Base-by-base conservation (phyloP, 2,113 vertebrate genomes). In the Grallaria varia region DNA sequence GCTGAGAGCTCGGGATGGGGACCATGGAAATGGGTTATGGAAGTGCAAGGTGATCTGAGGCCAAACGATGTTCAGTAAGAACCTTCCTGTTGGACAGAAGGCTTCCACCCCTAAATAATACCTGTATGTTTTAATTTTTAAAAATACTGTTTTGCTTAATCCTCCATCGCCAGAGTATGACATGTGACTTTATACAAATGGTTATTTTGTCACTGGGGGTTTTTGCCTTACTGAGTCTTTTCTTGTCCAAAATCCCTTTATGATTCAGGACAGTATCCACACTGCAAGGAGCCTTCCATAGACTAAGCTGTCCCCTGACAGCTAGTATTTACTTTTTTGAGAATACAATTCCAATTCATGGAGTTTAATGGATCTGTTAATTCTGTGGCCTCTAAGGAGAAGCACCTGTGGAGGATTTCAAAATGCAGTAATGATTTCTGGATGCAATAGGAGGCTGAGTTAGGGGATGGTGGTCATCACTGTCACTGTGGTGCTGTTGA, bases 401-500 rank as follows among this genome's bases (percentile, higher is more conserved):
- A 73, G 15, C 27, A 74, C 10, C 39, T 12, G 1, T 20, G 72
- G 35, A 55, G 28, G 17, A 28, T 28, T 92, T 52, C 5, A 52
- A 84, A 75, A 12, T 12, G 47, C 42, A 52, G 1, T 25, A 25
- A 39, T 19, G 25, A 12, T 40, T 33, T 9, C 20, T 11, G 15
- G 59, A 2, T 49, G 37, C 3, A 10, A 2, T 15, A 47, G 2
- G 6, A 69, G 89, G 56, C 63, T 77, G 68, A 74, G 52, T 39
- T 17, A 42, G 47, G 33, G 45, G 24, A 17, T 5, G 0, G 0
- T 47, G 74, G 63, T 23, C 91, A 62, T 28, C 0, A 0, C 55
- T 47, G 40, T n/a, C 77, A 44, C 69, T 2, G 5, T 5, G 40
- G n/a, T 68, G 60, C 56, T 84, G 66, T 13, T n/a, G 50, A 40